These are phyloP conservation scores for Protonemura montana DNA, from an alignment of 2,888 invertebrate species.

Conservation along the genomic window DNA sequence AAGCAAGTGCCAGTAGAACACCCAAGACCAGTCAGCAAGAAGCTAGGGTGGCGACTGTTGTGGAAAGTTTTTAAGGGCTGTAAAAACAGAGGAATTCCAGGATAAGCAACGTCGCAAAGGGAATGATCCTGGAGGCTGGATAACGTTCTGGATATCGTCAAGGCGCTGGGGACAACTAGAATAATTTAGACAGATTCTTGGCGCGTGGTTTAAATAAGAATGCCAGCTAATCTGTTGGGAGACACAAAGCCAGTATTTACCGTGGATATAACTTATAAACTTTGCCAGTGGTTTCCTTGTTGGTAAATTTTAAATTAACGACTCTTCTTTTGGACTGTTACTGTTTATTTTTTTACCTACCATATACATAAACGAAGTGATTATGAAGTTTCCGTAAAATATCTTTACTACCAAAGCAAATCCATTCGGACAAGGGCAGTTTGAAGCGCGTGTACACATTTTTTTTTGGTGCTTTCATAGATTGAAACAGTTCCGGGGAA, in stretches of 20 bases:
- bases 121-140: neutral
- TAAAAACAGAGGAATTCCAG: neutral
- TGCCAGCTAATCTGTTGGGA: slow-evolving; percentile 13
- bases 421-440: neutral
- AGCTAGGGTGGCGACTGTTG: neutral
- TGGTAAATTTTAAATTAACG: neutral
- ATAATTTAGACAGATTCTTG: neutral
- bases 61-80: neutral
- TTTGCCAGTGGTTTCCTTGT: neutral
- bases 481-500: neutral
- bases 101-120: neutral
- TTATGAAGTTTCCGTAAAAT: neutral
- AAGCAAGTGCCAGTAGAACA: slow-evolving; percentile 17
- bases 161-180: neutral
- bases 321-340: neutral
- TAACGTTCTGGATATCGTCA: neutral
- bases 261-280: neutral
- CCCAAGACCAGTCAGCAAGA: neutral
- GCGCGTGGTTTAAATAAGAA: neutral
- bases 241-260: neutral
- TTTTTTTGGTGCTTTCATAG: neutral
- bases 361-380: neutral
- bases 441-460: too few species aligned
- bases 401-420: neutral
- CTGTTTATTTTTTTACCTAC: neutral